Evolutionary conservation across 1,140 invertebrate species (phyloP).

Genomic region (Tyrophagus putrescentiae): DNA sequence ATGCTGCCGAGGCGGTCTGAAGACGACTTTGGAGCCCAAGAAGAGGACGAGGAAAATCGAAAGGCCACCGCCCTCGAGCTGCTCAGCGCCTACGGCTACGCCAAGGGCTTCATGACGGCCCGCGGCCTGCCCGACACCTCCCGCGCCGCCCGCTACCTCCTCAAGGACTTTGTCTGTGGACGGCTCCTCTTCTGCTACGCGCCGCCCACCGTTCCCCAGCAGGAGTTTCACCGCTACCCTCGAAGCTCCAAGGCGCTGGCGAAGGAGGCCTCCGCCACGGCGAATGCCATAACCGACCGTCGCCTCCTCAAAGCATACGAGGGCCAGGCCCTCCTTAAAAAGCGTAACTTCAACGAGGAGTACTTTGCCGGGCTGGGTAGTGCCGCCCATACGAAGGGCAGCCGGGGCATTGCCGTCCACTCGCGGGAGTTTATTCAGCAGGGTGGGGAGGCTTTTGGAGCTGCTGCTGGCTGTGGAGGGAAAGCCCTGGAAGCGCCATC

Average conservation of each 20-base stretch:
- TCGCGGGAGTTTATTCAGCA: background rate
- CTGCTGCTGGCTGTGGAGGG: slow-evolving; percentile 19
- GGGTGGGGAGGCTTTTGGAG: background rate
- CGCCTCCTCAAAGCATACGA: background rate
- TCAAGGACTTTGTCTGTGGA: slow-evolving; percentile 89
- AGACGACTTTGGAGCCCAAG: no score
- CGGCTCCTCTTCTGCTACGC: slow-evolving; percentile 65
- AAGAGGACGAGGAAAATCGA: slow-evolving; percentile 45
- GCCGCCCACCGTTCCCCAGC: slow-evolving; percentile 57
- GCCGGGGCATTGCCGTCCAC: slow-evolving; percentile 22
- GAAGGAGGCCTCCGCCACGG: background rate
- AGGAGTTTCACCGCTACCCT: slow-evolving; percentile 49
- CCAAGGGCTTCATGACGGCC: slow-evolving; percentile 87
- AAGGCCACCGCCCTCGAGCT: slow-evolving; percentile 62
- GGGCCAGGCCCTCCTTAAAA: background rate
- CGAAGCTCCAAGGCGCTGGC: no score
- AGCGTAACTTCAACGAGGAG: slow-evolving; percentile 27
- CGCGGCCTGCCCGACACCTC: slow-evolving; percentile 85
- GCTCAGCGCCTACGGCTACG: slow-evolving; percentile 65
- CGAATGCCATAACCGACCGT: background rate
- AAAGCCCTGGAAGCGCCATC: slow-evolving; percentile 73
- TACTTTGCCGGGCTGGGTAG: slow-evolving; percentile 21
- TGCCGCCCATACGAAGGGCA: slow-evolving; percentile 25
- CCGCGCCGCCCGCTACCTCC: slow-evolving; percentile 54
- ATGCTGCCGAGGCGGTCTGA: slow-evolving; percentile 50